Percentiles rank a stretch among this genome's conserved stretches.
Evolutionary conservation across 2,797 vertebrate genomes (phyloP).

Genomic region (Chelon auratus): DNA sequence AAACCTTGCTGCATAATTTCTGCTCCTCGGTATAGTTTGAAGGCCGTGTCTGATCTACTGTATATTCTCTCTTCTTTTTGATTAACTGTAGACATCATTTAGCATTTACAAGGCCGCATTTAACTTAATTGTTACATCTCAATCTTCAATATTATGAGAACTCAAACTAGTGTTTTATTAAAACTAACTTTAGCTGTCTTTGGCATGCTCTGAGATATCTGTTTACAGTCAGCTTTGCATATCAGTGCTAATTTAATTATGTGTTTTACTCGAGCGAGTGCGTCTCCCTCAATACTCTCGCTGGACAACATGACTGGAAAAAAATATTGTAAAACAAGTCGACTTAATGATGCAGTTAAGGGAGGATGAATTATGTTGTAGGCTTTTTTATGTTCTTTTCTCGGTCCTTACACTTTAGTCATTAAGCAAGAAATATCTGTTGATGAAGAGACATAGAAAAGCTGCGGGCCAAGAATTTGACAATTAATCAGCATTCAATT

Average conservation of each 20-base stretch:
- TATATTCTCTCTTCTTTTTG: background rate
- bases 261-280: conserved; percentile 30
- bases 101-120: too few relatives aligned
- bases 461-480: conserved; percentile 16
- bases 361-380: conserved; percentile 27
- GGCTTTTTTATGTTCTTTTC: conserved; percentile 16
- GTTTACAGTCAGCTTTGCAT: conserved; percentile 17
- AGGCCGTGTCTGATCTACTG: background rate
- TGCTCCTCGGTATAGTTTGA: background rate
- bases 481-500: too few relatives aligned
- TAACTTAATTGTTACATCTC: too few relatives aligned
- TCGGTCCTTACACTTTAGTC: background rate
- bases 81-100: too few relatives aligned
- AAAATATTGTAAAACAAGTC: conserved; percentile 46
- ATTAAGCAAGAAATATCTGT: conserved; percentile 19
- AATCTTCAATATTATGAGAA: too few relatives aligned
- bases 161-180: conserved; percentile 12
- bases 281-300: conserved; percentile 21
- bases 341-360: conserved; percentile 28
- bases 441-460: background rate
- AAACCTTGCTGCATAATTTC: conserved; percentile 12
- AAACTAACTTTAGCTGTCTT: conserved; percentile 17
- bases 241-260: conserved; percentile 44
- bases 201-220: conserved; percentile 18
- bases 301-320: conserved; percentile 24